A percentile compares a stretch with the other conserved stretches of the same genome.
Evolutionary conservation across 2,888 invertebrate genomes (phyloP).

Genomic region (Tipula vernalis): DNA sequence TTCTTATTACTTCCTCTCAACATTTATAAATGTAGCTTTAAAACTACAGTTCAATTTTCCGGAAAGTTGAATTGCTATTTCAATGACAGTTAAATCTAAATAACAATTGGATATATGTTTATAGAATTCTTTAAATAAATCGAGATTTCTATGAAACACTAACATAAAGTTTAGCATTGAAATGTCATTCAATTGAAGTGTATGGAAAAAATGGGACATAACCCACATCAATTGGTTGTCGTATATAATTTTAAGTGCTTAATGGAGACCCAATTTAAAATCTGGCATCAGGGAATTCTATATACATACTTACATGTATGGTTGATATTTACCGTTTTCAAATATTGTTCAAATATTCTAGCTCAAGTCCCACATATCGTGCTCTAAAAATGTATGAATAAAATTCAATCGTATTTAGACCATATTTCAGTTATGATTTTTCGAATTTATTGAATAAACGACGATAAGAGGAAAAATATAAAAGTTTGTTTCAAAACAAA

Average conservation of each 20-base stretch:
- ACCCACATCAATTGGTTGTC: not conserved
- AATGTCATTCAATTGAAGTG: too few species aligned
- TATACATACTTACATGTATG: not conserved
- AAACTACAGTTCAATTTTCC: too few species aligned
- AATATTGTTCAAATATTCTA: not conserved
- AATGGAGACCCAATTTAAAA: not conserved
- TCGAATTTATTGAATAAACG: not conserved
- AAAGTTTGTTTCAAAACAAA: not conserved
- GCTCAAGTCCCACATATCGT: not conserved
- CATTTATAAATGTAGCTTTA: too few species aligned
- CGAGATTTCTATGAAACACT: not conserved
- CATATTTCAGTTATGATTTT: not conserved
- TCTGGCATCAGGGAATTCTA: not conserved
- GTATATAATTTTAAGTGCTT: not conserved
- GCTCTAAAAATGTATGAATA: not conserved
- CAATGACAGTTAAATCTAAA: too few species aligned
- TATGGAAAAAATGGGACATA: not conserved
- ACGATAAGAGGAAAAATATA: not conserved
- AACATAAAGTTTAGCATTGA: too few species aligned
- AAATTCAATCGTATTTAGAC: not conserved
- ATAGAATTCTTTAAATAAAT: not conserved
- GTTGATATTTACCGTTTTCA: not conserved
- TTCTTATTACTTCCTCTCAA: too few species aligned
- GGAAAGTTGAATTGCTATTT: too few species aligned
- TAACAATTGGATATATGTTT: too few species aligned